phyloP scores from a whole-genome alignment of 2,797 vertebrate genomes.

The Serranus cabrilla region DNA sequence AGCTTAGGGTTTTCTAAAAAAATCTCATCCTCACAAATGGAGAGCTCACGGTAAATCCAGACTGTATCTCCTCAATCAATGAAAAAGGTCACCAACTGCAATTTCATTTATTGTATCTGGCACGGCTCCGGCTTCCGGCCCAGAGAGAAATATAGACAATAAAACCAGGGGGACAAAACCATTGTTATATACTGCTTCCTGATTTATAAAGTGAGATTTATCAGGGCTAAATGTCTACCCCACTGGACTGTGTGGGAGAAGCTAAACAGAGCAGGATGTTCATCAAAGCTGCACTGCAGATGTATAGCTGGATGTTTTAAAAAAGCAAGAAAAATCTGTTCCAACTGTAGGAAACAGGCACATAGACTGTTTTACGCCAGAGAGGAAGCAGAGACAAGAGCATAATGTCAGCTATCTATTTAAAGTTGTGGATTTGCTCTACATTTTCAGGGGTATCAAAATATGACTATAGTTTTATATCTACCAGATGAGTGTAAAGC shows the following conservation, averaged over 20 bases:
- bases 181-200: not conserved
- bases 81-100: not conserved
- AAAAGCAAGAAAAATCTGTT: too few relatives aligned
- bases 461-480: not conserved
- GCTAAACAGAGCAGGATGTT: too few relatives aligned
- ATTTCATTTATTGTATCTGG: not conserved
- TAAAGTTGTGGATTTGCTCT: not conserved
- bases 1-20: not conserved
- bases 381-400: not conserved
- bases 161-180: not conserved
- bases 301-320: too few relatives aligned
- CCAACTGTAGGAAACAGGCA: too few relatives aligned
- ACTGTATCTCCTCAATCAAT: not conserved
- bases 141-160: slow-evolving; percentile 7
- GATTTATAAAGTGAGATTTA: not conserved
- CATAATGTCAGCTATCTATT: not conserved
- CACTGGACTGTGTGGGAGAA: not conserved
- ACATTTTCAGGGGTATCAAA: not conserved
- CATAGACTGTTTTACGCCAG: not conserved
- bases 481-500: not conserved
- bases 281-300: too few relatives aligned
- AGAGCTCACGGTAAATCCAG: not conserved
- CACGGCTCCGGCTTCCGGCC: not conserved
- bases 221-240: not conserved
- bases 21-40: not conserved